phyloP scores from a whole-genome alignment of 2,797 vertebrate species.

The Hemitrygon akajei region DNA sequence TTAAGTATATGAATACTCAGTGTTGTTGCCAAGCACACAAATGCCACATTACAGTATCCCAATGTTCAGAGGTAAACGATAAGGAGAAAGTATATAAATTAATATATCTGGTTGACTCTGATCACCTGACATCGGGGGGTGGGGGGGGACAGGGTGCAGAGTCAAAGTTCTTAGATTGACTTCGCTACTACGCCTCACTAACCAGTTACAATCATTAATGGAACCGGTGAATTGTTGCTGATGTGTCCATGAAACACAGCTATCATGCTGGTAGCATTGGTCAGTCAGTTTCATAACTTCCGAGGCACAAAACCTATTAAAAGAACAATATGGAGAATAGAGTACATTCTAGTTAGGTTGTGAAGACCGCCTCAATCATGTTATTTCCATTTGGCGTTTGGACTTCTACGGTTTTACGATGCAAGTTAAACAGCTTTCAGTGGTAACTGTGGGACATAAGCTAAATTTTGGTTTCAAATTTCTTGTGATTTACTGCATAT shows the following conservation, averaged over 20 bases:
- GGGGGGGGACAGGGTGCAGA: background rate
- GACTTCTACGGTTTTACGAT: background rate
- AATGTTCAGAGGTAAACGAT: background rate
- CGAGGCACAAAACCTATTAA: background rate
- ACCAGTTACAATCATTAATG: background rate
- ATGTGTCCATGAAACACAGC: background rate
- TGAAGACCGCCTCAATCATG: background rate
- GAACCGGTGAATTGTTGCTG: background rate
- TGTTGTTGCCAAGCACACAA: background rate
- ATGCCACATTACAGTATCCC: background rate
- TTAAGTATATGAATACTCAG: background rate
- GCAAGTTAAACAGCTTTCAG: background rate
- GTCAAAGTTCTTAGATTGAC: background rate
- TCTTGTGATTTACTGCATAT: background rate
- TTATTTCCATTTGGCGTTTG: background rate
- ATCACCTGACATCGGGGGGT: background rate
- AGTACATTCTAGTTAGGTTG: background rate
- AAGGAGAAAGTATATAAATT: background rate
- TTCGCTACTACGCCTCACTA: no score
- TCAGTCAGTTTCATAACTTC: background rate
- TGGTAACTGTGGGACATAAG: background rate
- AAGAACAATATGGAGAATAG: background rate
- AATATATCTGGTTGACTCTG: no score
- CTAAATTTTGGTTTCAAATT: background rate
- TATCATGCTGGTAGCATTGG: background rate